Base-by-base conservation (phyloP, 1,140 invertebrate species). In the Homarus americanus region DNA sequence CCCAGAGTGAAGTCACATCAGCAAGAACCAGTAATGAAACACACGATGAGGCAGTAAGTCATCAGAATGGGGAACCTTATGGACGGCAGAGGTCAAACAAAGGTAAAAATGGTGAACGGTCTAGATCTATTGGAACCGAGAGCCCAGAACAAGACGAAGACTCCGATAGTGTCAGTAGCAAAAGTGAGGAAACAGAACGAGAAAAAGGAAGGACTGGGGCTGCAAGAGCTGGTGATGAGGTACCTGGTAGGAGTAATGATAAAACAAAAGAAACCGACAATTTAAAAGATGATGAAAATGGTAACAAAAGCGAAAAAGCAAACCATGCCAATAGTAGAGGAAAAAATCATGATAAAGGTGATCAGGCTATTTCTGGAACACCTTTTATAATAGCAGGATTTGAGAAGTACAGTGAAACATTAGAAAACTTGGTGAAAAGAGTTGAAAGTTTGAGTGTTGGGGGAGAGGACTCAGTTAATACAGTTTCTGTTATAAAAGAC, bases 351-450 rank as follows among this genome's bases (percentile, higher is more conserved):
- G 28, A 34, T 7, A 69, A 36, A 40, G 83, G 75, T 28, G n/a
- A 28, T 24, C 40, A 85, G 9, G 41, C 28, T 2, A 53, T n/a
- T 24, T 34, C 41, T 28, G n/a, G 34, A 5, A 49, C 12, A 75
- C 15, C 41, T 53, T 0, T 40, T 32, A 34, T 24, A 2, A 72
- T 73, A 53, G 44, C 3, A 32, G 41, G 40, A 32, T 32, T 69
- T 32, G 44, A 75, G 38, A 79, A 63, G 53, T 87, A 87, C 34
- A 41, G 44, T 79, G 76, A 87, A 40, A 63, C 53, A 10, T 38
- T 87, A 66, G 49, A 79, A 20, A n/a, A 63, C 36, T 41, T 87
- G 40, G 86, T 87, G 1, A 69, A 66, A 76, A 87, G 58, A 80
- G 36, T 87, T 63, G 86, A 87, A 69, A 87, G 38, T 41, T 41